Base-by-base conservation (phyloP, 2,888 invertebrate species). In the Hydriomena furcata region DNA sequence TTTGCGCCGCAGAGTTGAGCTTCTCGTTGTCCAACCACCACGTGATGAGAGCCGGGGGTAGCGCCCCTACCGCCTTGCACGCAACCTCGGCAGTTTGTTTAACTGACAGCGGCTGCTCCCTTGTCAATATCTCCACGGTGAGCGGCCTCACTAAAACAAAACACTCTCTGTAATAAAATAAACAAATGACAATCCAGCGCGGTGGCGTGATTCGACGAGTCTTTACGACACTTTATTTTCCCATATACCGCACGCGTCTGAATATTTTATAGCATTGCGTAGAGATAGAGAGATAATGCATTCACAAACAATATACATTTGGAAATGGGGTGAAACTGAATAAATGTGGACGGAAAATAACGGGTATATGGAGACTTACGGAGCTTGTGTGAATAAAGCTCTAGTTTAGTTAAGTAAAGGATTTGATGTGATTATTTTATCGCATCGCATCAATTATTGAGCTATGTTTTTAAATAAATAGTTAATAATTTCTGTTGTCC, bases 21-120 rank as follows among this genome's bases (percentile, higher is more conserved):
- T 93, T 93, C 55, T 92, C 92, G 35, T 93, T 94, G 67, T 95
- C 95, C 87, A 96, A 92, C 93, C 94, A 96, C 97, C 97, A 97
- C 0, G 94, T 93, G 55, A 97, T 94, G 69, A 94, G 92, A 0
- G 97, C 96, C 0, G 97, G 94, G 0, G 97, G 97, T 55, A 96
- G 88, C 2, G 97, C 96, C 0, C 97, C 97, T 36, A 94, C 92
- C 0, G 96, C 94, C 76, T 94, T 94, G 76, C 97, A 98, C 25
- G 94, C 94, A 60, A 97, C 92, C 71, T 96, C 95, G 58, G 96
- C 95, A 71, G 93, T 93, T 68, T 95, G 92, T 56, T 95, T 96
- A 0, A 97, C 96, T 24, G 97, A 96, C 52, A 97, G 90, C 0
- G 97, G 96, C 67, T 96, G 95, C 71, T 95, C 95, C 73, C 95